Conservation (phyloP, 1,140 invertebrate genomes). For the Cotesia typhae region DNA sequence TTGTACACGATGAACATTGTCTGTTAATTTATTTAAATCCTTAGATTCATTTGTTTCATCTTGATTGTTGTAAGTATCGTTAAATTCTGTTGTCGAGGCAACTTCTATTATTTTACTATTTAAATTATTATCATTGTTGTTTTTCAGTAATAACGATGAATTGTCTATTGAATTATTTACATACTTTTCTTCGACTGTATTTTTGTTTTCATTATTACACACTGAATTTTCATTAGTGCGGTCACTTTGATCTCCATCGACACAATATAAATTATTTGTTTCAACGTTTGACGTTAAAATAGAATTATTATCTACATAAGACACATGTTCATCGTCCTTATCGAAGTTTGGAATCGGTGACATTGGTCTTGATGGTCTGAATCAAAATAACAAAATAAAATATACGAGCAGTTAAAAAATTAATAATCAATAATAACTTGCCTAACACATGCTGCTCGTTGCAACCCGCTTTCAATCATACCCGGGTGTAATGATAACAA, state of each 20-base stretch:
- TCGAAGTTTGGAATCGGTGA: constrained; percentile 78
- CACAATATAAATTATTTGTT: constrained; percentile 39
- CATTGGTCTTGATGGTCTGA: constrained; percentile 78
- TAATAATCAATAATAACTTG: constrained; percentile 52
- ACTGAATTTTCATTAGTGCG: constrained; percentile 44
- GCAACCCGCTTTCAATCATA: constrained; percentile 87
- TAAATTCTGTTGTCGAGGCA: constrained; percentile 48
- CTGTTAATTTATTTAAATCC: constrained; percentile 44
- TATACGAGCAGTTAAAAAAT: constrained; percentile 9
- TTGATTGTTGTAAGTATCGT: constrained; percentile 42
- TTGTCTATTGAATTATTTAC: constrained; percentile 41
- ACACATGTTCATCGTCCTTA: constrained; percentile 59
- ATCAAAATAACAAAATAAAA: constrained; percentile 38
- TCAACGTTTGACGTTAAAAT: constrained; percentile 46
- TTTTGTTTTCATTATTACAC: constrained; percentile 58
- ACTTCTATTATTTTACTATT: constrained; percentile 50
- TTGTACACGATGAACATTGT: constrained; percentile 57
- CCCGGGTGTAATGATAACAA: constrained; percentile 90
- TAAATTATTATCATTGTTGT: constrained; percentile 46
- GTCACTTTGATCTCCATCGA: constrained; percentile 22
- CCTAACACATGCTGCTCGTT: constrained; percentile 83
- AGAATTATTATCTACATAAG: constrained; percentile 50
- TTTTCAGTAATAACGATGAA: constrained; percentile 39
- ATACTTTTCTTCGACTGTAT: constrained; percentile 56
- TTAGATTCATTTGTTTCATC: constrained; percentile 43